Evolutionary conservation across 1,140 invertebrate genomes (phyloP).

Genomic region (Drosophila sucinea): DNA sequence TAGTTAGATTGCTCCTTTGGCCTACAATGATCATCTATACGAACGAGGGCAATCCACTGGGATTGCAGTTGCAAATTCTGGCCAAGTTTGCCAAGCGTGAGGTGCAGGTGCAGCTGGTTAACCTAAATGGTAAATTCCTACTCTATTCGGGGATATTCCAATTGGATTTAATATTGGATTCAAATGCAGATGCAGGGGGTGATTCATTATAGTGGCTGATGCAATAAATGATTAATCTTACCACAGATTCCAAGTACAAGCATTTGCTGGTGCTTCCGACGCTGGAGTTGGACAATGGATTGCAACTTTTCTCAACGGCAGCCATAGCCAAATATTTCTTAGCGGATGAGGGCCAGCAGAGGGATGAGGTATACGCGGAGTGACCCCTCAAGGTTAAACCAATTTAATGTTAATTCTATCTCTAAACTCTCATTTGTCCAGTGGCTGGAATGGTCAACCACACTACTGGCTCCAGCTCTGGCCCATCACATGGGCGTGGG

Average conservation of each 20-base stretch:
- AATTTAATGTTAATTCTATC: constrained; percentile 32
- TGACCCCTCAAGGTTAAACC: constrained; percentile 65
- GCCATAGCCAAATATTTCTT: constrained; percentile 85
- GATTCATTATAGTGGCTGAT: constrained; percentile 51
- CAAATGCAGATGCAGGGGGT: constrained; percentile 4
- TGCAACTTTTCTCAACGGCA: constrained; percentile 85
- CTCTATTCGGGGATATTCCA: constrained; percentile 12
- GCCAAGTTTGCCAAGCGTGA: constrained; percentile 86
- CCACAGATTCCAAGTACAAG: constrained; percentile 65
- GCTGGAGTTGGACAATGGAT: constrained; percentile 83
- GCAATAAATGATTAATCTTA: constrained; percentile 54
- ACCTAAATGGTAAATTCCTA: constrained; percentile 84
- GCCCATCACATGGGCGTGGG: constrained; percentile 82
- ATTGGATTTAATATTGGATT: background rate
- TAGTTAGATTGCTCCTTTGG: constrained; percentile 18
- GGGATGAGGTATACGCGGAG: constrained; percentile 66
- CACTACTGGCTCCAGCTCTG: constrained; percentile 86
- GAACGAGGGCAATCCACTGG: constrained; percentile 89
- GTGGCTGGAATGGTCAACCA: constrained; percentile 91
- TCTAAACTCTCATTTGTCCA: constrained; percentile 68
- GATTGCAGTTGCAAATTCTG: constrained; percentile 88
- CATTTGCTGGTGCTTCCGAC: constrained; percentile 83
- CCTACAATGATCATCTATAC: constrained; percentile 87
- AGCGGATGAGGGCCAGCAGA: constrained; percentile 71
- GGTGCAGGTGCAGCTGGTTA: constrained; percentile 84